phyloP scores from a whole-genome alignment of 2,888 invertebrate species.

The Drosophila melanosoma region DNA sequence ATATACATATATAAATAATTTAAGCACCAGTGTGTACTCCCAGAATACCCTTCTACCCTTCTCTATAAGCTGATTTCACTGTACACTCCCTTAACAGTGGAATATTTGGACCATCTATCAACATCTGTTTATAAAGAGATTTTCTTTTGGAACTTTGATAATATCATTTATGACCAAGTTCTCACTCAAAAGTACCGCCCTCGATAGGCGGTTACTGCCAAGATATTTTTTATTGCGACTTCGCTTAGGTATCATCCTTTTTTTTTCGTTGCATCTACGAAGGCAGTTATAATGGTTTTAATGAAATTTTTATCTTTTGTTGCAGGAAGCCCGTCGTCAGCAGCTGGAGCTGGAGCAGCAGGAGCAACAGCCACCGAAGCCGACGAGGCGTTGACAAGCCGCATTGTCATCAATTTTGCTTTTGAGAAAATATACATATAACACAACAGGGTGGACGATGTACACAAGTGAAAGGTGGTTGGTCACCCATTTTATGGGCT shows the following conservation, averaged over 20 bases:
- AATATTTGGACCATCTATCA: background rate
- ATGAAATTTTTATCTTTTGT: conserved; percentile 80
- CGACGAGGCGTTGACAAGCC: conserved; percentile 75
- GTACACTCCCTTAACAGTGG: background rate
- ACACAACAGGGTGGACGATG: conserved; percentile 8
- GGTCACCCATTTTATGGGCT: conserved; percentile 60
- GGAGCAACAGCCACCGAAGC: conserved; percentile 31
- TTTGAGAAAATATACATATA: conserved; percentile 47
- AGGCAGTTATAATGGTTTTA: conserved; percentile 75
- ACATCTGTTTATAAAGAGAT: background rate
- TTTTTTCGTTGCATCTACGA: conserved; percentile 45
- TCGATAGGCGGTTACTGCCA: conserved; percentile 33
- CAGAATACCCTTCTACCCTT: background rate
- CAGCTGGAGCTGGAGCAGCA: conserved; percentile 20
- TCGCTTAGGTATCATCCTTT: conserved; percentile 30
- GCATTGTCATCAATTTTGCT: conserved; percentile 77
- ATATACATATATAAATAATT: no score
- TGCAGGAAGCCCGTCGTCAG: conserved; percentile 58
- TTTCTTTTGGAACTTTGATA: background rate
- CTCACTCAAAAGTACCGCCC: conserved; percentile 25
- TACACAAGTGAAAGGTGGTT: conserved; percentile 44
- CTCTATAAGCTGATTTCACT: background rate
- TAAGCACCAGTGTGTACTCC: background rate
- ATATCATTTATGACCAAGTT: background rate
- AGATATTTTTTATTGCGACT: conserved; percentile 17